Base-by-base conservation (phyloP, 2,888 invertebrate species). In the Sarcophaga caerulescens region DNA sequence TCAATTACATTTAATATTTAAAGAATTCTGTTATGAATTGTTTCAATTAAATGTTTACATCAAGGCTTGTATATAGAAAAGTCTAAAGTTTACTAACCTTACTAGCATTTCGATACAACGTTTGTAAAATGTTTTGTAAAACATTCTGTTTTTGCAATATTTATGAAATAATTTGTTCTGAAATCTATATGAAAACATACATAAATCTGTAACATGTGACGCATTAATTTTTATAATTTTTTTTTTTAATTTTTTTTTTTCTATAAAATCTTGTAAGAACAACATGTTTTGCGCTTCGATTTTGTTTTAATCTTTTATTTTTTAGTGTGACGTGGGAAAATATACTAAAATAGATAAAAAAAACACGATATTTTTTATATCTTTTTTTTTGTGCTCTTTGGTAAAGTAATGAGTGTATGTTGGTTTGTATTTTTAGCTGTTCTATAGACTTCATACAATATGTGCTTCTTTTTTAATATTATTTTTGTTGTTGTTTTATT, bases 321-420 rank as follows among this genome's bases (percentile, higher is more conserved):
- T 73, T 65, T 65, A 17, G 73, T 74, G 78, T 81, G 81, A 81
- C 85, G 85, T 85, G 85, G 85, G 85, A 85, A 85, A 81, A 81
- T 81, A 19, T 47, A 78, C 77, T 71, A 59, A 81, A 85, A 81
- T 77, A 76, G 77, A 77, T n/a, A 81, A 65, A 79, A 52, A 35
- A 35, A 76, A 73, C 81, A 79, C 45, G 69, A 84, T 52, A 52
- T 14, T 14, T 52, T 52, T 14, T 52, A 12, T 52, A 14, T 52
- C 17, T 17, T 52, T 52, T 47, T 47, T 47, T 47, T 12, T 17
- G 14, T 52, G 12, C 10, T 52, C 17, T 77, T 85, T 77, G 71
- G 59, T 21, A 69, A 81, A 81, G 76, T 75, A 44, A 69, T 71
- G 62, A 60, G 62, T 44, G 57, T 70, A 52, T 84, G 45, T 74